Conservation (phyloP, 2,888 invertebrate species). For the Acleris cristana region DNA sequence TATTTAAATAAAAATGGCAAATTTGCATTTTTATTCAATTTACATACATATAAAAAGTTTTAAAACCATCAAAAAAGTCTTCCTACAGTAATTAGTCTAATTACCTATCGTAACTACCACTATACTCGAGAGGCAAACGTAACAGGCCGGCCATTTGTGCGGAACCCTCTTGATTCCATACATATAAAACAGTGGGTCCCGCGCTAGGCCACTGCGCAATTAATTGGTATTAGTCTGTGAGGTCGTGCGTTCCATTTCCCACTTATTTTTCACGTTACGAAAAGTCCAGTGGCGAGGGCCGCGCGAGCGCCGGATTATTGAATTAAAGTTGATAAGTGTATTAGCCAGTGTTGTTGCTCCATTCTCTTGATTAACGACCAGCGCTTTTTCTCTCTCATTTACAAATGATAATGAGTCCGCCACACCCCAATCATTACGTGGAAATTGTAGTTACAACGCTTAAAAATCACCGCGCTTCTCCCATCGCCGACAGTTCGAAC, state of each 20-base stretch:
- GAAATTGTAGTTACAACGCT: constrained; percentile 67
- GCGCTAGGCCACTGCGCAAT: constrained; percentile 58
- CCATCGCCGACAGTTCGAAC: constrained; percentile 25
- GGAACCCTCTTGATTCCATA: constrained; percentile 12
- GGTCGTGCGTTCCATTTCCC: constrained; percentile 69
- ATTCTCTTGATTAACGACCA: constrained; percentile 79
- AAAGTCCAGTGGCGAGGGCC: constrained; percentile 60
- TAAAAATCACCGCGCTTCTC: constrained; percentile 53
- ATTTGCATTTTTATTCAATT: too few species aligned
- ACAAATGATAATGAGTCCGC: constrained; percentile 78
- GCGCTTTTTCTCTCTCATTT: constrained; percentile 82
- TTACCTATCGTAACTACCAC: too few species aligned
- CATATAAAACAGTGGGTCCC: constrained; percentile 40
- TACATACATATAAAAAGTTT: too few species aligned
- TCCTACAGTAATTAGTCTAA: too few species aligned
- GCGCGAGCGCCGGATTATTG: constrained; percentile 75
- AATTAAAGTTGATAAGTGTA: constrained; percentile 83
- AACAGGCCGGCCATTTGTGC: constrained; percentile 8
- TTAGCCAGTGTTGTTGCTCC: constrained; percentile 80
- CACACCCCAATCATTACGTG: constrained; percentile 76
- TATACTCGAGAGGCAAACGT: constrained; percentile 5
- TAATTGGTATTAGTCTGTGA: constrained; percentile 76
- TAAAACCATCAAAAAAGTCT: too few species aligned
- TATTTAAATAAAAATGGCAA: too few species aligned
- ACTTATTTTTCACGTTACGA: constrained; percentile 77